A percentile compares a stretch with the other conserved stretches of the same genome.
phyloP scores from a whole-genome alignment of 2,113 vertebrate genomes.

The Hemichromis elongatus region DNA sequence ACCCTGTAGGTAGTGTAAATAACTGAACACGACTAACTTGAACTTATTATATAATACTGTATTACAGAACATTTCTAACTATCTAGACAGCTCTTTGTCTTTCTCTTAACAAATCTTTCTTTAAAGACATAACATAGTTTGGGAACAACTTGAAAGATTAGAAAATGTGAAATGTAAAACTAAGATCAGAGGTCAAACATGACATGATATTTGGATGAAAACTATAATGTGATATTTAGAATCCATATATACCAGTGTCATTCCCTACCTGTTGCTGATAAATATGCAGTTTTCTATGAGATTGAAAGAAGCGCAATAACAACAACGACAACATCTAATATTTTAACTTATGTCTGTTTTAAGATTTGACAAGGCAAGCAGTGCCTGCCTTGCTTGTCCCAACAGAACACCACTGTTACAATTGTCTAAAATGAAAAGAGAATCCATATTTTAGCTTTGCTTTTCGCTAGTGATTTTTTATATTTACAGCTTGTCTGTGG shows the following conservation, averaged over 20 bases:
- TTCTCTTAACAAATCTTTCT: neutral
- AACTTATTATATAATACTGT: neutral
- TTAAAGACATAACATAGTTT: neutral
- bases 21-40: neutral
- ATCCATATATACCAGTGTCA: neutral
- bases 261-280: neutral
- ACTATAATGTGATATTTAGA: neutral
- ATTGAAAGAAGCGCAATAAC: neutral
- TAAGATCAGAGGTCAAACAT: too few species aligned
- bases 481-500: neutral
- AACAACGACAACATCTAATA: neutral
- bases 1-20: neutral
- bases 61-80: neutral
- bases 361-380: neutral
- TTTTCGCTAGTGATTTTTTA: neutral
- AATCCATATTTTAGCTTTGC: neutral
- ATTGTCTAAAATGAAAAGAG: neutral
- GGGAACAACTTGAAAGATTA: neutral
- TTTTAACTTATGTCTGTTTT: neutral
- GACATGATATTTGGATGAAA: too few species aligned
- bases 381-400: neutral
- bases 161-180: neutral
- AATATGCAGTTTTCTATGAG: neutral
- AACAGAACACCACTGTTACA: neutral
- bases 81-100: neutral